Conservation (phyloP, 2,888 invertebrate genomes). For the Tyria jacobaeae region DNA sequence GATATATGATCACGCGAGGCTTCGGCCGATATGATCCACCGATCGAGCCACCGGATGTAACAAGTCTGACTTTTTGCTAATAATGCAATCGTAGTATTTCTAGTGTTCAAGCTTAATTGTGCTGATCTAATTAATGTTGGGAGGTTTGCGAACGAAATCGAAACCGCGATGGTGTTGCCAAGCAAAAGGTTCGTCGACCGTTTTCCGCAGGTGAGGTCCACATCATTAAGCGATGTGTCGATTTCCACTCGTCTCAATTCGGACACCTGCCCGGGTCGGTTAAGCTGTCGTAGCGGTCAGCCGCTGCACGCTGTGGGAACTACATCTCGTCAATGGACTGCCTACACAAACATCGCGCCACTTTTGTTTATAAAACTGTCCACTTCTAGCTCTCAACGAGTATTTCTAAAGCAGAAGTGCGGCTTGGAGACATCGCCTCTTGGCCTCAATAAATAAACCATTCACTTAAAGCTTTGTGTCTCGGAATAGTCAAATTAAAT, state of each 20-base stretch:
- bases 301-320: conserved; percentile 72
- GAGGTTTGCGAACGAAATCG: conserved; percentile 67
- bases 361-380: conserved; percentile 85
- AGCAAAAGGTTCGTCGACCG: conserved; percentile 59
- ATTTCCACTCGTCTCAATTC: conserved; percentile 65
- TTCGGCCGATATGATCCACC: conserved; percentile 63
- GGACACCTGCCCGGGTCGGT: conserved; percentile 73
- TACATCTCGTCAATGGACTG: conserved; percentile 77
- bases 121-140: conserved; percentile 62
- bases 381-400: conserved; percentile 74
- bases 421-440: conserved; percentile 58
- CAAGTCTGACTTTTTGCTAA: conserved; percentile 57
- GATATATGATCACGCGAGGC: conserved; percentile 69
- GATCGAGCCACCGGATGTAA: conserved; percentile 67
- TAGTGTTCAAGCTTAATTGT: conserved; percentile 56
- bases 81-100: conserved; percentile 43
- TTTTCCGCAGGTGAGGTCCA: conserved; percentile 65
- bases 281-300: conserved; percentile 39
- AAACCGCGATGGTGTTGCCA: conserved; percentile 62
- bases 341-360: conserved; percentile 69
- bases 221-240: conserved; percentile 66
- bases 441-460: conserved; percentile 73
- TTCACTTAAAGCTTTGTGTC: conserved; percentile 51
- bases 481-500: conserved; percentile 50
- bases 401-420: conserved; percentile 69